Percentiles rank a stretch among this genome's conserved stretches.
Evolutionary conservation across 2,888 invertebrate genomes (phyloP).

Genomic region (Zaprionus lineosus): DNA sequence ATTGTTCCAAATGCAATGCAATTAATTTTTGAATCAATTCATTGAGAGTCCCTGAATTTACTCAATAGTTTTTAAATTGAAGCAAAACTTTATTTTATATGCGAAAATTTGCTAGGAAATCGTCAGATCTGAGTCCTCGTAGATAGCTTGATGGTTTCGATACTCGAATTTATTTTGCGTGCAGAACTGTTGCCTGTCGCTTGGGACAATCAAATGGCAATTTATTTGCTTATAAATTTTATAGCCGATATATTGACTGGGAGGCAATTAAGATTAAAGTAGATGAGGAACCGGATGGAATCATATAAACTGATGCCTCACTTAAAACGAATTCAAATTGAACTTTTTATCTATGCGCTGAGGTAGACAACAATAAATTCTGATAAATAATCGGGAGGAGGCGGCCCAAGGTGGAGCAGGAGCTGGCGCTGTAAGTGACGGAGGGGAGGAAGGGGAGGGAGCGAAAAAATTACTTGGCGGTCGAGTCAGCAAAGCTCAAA

Average conservation of each 20-base stretch:
- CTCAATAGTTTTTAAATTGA: no score
- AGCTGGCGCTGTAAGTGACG: no score
- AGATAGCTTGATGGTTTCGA: no score
- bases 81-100: no score
- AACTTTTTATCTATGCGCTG: slow-evolving; percentile 68
- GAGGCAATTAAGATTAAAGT: slow-evolving; percentile 64
- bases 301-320: slow-evolving; percentile 19
- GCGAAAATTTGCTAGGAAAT: no score
- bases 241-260: slow-evolving; percentile 32
- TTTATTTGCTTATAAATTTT: slow-evolving; percentile 31
- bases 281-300: slow-evolving; percentile 15
- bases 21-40: no score
- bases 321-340: slow-evolving; percentile 68
- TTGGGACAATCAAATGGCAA: slow-evolving; percentile 18
- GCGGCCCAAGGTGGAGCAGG: slow-evolving; percentile 1
- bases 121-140: no score
- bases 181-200: slow-evolving; percentile 15
- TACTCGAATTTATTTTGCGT: background rate
- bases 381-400: slow-evolving; percentile 55
- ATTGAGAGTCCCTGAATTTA: no score
- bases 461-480: slow-evolving; percentile 43
- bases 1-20: no score
- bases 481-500: slow-evolving; percentile 73
- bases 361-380: slow-evolving; percentile 75
- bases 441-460: background rate